A percentile compares a stretch with the other conserved stretches of the same genome.
phyloP scores from a whole-genome alignment of 1,140 invertebrate species.

The Cylas formicarius region DNA sequence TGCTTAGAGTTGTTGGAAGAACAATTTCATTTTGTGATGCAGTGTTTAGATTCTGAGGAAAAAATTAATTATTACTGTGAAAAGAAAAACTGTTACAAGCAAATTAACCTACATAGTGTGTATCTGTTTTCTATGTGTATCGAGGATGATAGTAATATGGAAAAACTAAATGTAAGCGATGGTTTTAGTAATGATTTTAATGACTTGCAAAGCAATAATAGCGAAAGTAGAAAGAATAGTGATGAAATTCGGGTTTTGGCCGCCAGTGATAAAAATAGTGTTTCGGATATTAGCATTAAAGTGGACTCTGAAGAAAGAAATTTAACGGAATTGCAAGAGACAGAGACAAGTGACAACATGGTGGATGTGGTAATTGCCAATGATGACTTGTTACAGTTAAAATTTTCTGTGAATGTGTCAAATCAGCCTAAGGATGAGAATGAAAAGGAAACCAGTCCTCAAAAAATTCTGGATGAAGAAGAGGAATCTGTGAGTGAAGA shows the following conservation, averaged over 20 bases:
- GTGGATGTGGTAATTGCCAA: too few relatives aligned
- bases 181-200: too few relatives aligned
- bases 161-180: conserved; percentile 5
- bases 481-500: too few relatives aligned
- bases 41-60: conserved; percentile 14
- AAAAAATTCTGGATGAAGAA: too few relatives aligned
- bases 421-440: too few relatives aligned
- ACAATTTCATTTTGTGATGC: conserved; percentile 19
- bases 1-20: conserved; percentile 16
- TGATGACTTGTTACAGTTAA: too few relatives aligned
- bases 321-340: background rate
- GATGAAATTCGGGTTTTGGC: background rate
- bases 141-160: conserved; percentile 4
- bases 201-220: too few relatives aligned
- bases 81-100: conserved; percentile 9
- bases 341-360: conserved; percentile 4
- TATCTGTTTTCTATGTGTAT: conserved; percentile 11
- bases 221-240: conserved; percentile 1
- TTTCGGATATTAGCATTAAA: background rate
- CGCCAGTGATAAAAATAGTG: background rate
- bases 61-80: conserved; percentile 18
- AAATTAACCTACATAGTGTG: conserved; percentile 11
- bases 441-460: too few relatives aligned
- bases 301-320: conserved; percentile 2
- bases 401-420: too few relatives aligned